These are phyloP conservation scores for Myiotriccus ornatus DNA, from an alignment of 2,797 vertebrate species.

Conservation along the genomic window DNA sequence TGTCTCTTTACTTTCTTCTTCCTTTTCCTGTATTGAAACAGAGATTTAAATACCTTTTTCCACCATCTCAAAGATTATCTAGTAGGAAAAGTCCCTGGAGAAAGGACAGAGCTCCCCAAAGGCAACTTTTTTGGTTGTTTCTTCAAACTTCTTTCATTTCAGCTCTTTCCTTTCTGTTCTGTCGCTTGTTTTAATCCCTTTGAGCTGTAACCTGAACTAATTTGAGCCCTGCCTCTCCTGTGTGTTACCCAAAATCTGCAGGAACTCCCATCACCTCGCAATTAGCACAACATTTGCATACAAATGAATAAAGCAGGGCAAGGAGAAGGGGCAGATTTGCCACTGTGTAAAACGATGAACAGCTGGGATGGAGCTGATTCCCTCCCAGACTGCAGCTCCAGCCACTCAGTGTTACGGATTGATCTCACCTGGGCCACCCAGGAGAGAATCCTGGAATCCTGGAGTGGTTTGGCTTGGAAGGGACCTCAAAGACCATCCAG, in stretches of 20 bases:
- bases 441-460: neutral
- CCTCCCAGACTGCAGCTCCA: neutral
- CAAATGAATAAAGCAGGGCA: neutral
- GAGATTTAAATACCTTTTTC: conserved; percentile 36
- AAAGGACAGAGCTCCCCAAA: conserved; percentile 7
- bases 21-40: neutral
- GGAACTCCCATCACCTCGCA: neutral
- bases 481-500: neutral
- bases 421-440: neutral
- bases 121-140: neutral
- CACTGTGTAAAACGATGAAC: neutral
- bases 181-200: neutral
- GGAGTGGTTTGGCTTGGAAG: neutral
- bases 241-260: neutral
- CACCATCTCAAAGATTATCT: conserved; percentile 40
- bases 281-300: neutral
- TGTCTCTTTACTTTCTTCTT: conserved; percentile 25
- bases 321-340: neutral
- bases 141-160: neutral
- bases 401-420: fast-evolving
- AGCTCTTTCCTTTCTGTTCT: neutral
- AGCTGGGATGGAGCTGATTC: neutral
- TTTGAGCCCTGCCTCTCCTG: neutral
- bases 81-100: conserved; percentile 27
- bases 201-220: neutral